Evolutionary conservation across 2,113 vertebrate genomes (phyloP), one percentile per base, ranked within the genome.

Genomic region (Procapra przewalskii): DNA sequence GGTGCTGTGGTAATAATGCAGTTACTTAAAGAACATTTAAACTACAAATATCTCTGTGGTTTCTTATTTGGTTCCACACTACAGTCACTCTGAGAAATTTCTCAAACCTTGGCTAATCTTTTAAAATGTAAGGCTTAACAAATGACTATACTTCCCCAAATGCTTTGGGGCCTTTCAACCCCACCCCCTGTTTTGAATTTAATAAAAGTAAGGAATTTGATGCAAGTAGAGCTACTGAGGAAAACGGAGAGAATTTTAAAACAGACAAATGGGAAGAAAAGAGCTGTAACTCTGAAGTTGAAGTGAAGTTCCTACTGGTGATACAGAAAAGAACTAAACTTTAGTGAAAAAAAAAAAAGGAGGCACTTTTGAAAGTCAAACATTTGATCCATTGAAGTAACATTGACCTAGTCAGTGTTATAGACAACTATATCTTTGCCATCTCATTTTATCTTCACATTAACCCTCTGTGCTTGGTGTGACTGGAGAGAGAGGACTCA

Each of bases 11-110:
- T 99, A 99, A 99, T 99, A 99, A 99, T 99, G 98, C 99, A 99
- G 99, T 99, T 99, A 99, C 99, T 99, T 99, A 98, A 98, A 99
- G 99, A 99, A 99, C 99, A 99, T 99, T 99, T 99, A 99, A 99
- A 98, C 98, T 99, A 98, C 98, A 99, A 99, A 98, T 99, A 98
- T 99, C 98, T 98, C 97, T 99, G 99, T 98, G 99, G 99, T 99
- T 99, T 99, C 98, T 98, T 98, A 99, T 99, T 99, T 99, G 98
- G 98, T 98, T 99, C 98, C 98, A 99, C 94, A 97, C 98, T 97
- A 97, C 97, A 98, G 98, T 99, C 98, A 98, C 99, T 98, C 98
- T 98, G 98, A 98, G 98, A 99, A 98, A 98, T 98, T 98, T 98
- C 96, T 98, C 97, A 98, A 98, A 98, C 97, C 98, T 98, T 98